Base-by-base conservation (phyloP, 35 echinoderm and acorn worm species). In the Apostichopus californicus region DNA sequence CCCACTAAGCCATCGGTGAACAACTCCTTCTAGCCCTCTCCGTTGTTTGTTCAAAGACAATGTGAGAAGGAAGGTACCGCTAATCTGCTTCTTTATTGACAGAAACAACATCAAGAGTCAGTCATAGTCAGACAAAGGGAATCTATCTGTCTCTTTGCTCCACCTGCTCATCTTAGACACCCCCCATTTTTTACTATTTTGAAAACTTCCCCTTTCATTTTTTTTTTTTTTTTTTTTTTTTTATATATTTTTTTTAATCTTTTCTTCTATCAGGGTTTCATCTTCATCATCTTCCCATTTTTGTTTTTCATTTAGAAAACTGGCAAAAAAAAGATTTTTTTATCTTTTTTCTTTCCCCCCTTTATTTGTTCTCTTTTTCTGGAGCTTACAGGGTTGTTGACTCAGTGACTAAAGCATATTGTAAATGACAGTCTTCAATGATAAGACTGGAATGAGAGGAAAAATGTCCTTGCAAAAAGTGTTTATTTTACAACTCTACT, bases 31-130 rank as follows among this genome's bases (percentile, higher is more conserved):
- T 57, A 25, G 34, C 26, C 80, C 80, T 83, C 80, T 83, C 80
- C 34, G 80, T 18, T 83, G 53, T 83, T 83, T 83, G 80, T 56
- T 55, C 80, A 83, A 56, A 83, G 80, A 83, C 80, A 83, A 83
- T 83, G 52, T 83, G 26, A 83, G 80, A 55, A 83, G 28, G 34
- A 83, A 46, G 5, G 25, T 83, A 46, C n/a, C n/a, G 80, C 46
- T 83, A 53, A 83, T 83, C 80, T 46, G 34, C 34, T 46, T 46
- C 34, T 46, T 46, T 83, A 83, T 83, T 83, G 46, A 83, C 80
- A 83, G 52, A 83, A 56, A 82, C 54, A 82, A 82, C 23, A 82
- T 53, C 24, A 83, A 55, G 80, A 68, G 64, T 68, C 80, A 83
- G 5, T 46, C 4, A 46, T 46, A 53, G 18, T 56, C 13, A 56